Evolutionary conservation across 2,888 invertebrate genomes (phyloP), one percentile per base, ranked within the genome.

Genomic region (Sinotaia quadrata): DNA sequence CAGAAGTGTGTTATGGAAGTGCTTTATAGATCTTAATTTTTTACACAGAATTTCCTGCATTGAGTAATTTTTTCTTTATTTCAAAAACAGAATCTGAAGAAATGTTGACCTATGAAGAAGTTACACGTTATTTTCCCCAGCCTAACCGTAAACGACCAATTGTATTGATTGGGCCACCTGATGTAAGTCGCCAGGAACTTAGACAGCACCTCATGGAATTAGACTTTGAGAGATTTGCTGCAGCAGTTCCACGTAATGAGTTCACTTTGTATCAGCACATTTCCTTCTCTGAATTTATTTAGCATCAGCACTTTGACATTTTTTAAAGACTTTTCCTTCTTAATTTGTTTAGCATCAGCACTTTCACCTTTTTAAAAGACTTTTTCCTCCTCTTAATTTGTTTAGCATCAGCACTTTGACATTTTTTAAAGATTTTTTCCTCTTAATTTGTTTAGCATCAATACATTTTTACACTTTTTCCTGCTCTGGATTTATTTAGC

Each of bases 201-300:
- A 90, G 98, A 66, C 96, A 97, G 89, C 91, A 95, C 81, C 91
- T 99, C 67, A 97, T 98, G 95, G 96, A 97, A 87, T 81, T 81
- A 5, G 97, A 98, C 89, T 93, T 94, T 70, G 94, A 96, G 78
- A 91, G 97, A 78, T 98, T 98, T 89, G 97, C 97, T 12, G 96
- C 97, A 29, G 98, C 98, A 56, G 95, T 98, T 85, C 98, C 98
- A 85, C 98, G 97, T 98, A 90, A n/a, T n/a, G n/a, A n/a, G n/a
- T n/a, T n/a, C n/a, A n/a, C n/a, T n/a, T n/a, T n/a, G n/a, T n/a
- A n/a, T n/a, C n/a, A n/a, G n/a, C n/a, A n/a, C n/a, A n/a, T n/a
- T n/a, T n/a, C n/a, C n/a, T n/a, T n/a, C n/a, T n/a, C n/a, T n/a
- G n/a, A n/a, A n/a, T n/a, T n/a, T n/a, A n/a, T n/a, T n/a, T n/a